Evolutionary conservation across 2,113 vertebrate genomes (phyloP), one percentile per base, ranked within the genome.

Genomic region (Brevimyrus niger): DNA sequence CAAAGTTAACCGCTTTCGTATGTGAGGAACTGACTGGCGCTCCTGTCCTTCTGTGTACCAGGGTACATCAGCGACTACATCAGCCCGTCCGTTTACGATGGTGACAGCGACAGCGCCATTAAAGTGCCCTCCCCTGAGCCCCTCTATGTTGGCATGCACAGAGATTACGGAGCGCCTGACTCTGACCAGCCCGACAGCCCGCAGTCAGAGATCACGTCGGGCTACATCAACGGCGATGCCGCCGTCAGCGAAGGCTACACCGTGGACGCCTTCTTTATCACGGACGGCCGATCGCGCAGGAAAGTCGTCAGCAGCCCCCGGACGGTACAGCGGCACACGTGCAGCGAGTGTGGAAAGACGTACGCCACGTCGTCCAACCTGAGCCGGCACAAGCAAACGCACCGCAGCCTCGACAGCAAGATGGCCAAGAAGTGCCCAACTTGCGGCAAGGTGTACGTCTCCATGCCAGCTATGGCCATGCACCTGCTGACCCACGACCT

Each of bases 401-500:
- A 98, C 94, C 96, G 97, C 91, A 97, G 97, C 91, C 95, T 98
- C 93, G 97, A 98, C 95, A 98, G 97, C 95, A 97, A 98, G 95
- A 94, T 98, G 95, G 97, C 97, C 89, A 97, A 97, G 95, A 97
- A 97, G 93, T 98, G 97, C 91, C 96, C 96, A 0, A 98, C 97
- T 90, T 98, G 97, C 88, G 96, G 96, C 89, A 98, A 98, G 95
- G 97, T 97, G 92, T 98, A 98, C 90, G 97, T 98, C 92, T 98
- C 97, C 96, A 98, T 98, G 97, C 97, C 97, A 80, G 97, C 97
- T 94, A 97, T 98, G 97, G 97, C 97, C 92, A 98, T 98, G 97
- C 97, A 98, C 95, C 95, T 98, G 93, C 97, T 98, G 86, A 98
- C 97, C 50, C 97, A 98, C 92, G 97, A 98, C 96, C 97, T 98